Base-by-base conservation (phyloP, 2,888 invertebrate species). In the Temnothorax ravouxi region DNA sequence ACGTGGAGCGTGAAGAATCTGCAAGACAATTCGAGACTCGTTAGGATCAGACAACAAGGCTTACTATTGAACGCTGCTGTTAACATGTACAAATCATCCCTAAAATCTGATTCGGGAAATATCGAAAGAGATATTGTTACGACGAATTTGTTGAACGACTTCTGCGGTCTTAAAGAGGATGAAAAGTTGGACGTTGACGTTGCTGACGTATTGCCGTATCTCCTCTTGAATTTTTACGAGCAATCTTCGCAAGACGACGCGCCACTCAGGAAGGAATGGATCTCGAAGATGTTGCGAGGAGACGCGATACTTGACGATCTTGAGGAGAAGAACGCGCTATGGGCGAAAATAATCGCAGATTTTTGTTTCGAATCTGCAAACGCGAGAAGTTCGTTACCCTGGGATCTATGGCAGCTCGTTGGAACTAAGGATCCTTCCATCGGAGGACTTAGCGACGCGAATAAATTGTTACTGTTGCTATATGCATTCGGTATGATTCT, bases 41-140 rank as follows among this genome's bases (percentile, higher is more conserved):
- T 96, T 91, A 92, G 96, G 44, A 94, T 96, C 3, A 96, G 95
- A 86, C 97, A 97, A 92, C 96, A 96, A 75, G 95, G 95, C 4
- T 95, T 95, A 74, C 91, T 95, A 92, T 95, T 29, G 74, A 94
- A 54, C 85, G 88, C 89, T 34, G 88, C 74, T 8, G 69, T 80
- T 38, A 75, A 67, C 52, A 85, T 85, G 11, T 87, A 41, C 54
- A 79, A 38, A 75, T 77, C 50, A 13, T 13, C 5, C n/a, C 0
- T 25, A 6, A 52, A 66, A 90, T 56, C 13, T 29, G 13, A 21
- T 41, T 25, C 47, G 0, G 15, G 47, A 84, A 81, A 84, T 79
- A 54, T 50, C 9, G 41, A 67, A 34, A 11, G 18, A 62, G 6
- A 52, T 34, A 29, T 69, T n/a, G 15, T 83, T 87, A 8, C 75